phyloP scores from a whole-genome alignment of 2,113 vertebrate species.

The Vanacampus margaritifer region DNA sequence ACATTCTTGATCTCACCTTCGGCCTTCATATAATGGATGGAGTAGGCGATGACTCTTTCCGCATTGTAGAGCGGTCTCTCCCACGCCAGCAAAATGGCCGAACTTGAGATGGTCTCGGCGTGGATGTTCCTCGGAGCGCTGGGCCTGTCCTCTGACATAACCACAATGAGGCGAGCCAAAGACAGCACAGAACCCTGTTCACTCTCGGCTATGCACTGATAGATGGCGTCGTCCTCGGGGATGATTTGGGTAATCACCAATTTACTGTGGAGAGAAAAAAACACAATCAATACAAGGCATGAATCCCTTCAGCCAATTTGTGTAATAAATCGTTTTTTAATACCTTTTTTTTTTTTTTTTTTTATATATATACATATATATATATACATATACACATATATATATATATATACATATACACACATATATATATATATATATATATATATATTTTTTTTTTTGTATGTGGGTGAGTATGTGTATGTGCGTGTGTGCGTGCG shows the following conservation, averaged over 20 bases:
- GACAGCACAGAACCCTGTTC: slow-evolving; percentile 85
- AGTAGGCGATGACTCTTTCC: slow-evolving; percentile 96
- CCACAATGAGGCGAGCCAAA: slow-evolving; percentile 87
- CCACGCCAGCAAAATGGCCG: slow-evolving; percentile 96
- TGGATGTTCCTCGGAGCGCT: slow-evolving; percentile 88
- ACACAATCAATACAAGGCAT: slow-evolving; percentile 1
- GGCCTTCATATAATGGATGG: slow-evolving; percentile 96
- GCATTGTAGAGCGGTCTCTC: slow-evolving; percentile 92
- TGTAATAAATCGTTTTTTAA: neutral
- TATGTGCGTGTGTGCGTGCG: too few relatives aligned
- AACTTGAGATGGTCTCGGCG: slow-evolving; percentile 95
- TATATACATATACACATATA: too few relatives aligned
- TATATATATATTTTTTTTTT: too few relatives aligned
- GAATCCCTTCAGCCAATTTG: neutral
- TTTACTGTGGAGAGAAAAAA: slow-evolving; percentile 74
- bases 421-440: too few relatives aligned
- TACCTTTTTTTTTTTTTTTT: too few relatives aligned
- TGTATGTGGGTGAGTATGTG: too few relatives aligned
- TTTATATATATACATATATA: too few relatives aligned
- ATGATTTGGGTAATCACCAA: slow-evolving; percentile 98
- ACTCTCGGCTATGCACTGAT: slow-evolving; percentile 93
- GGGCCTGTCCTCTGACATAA: slow-evolving; percentile 95
- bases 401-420: too few relatives aligned
- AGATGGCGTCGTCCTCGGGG: slow-evolving; percentile 95
- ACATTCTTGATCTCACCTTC: slow-evolving; percentile 78